phyloP scores from a whole-genome alignment of 2,797 vertebrate genomes.

The Megalops cyprinoides region DNA sequence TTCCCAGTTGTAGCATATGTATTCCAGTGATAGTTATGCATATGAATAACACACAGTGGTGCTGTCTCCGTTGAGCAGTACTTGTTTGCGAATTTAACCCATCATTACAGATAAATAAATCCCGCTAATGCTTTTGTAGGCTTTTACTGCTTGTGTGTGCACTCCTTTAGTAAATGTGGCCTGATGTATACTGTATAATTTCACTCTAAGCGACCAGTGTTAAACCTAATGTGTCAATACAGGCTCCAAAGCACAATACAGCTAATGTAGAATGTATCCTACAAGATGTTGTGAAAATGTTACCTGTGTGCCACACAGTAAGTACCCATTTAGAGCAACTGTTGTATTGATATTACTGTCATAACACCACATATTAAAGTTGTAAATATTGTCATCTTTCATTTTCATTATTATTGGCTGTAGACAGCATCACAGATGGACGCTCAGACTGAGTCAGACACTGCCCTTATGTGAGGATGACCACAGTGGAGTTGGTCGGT shows the following conservation, averaged over 20 bases:
- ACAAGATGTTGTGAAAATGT: not conserved
- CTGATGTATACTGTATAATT: not conserved
- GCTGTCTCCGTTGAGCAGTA: no score
- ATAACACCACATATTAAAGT: no score
- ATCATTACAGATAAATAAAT: no score
- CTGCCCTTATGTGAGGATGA: not conserved
- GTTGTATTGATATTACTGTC: no score
- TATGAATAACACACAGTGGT: no score
- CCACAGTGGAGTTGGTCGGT: not conserved
- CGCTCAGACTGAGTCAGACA: not conserved
- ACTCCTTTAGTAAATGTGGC: no score
- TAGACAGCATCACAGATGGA: not conserved
- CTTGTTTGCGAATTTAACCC: no score
- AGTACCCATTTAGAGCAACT: not conserved
- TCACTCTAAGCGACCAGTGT: not conserved
- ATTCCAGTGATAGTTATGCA: no score
- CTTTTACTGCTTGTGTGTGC: no score
- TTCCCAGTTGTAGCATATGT: no score
- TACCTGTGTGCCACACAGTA: no score
- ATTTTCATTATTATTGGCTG: not conserved
- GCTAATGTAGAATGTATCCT: not conserved
- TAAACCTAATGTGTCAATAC: not conserved
- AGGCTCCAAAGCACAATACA: not conserved
- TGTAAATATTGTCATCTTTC: not conserved
- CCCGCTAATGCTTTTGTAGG: no score